phyloP scores from a whole-genome alignment of 2,113 vertebrate species.

The human region GRCh38 chr6:156335001-156335500 shows the following conservation, averaged over 20 bases:
- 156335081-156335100: constrained; percentile 59
- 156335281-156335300: background rate
- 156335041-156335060: constrained; percentile 52
- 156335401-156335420: background rate
- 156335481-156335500: background rate
- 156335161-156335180: constrained; percentile 24
- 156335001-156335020: constrained; percentile 64
- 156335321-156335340: constrained; percentile 1
- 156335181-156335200: background rate
- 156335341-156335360: background rate
- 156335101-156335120: constrained; percentile 67
- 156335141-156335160: constrained; percentile 58
- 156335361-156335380: background rate
- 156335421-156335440: background rate
- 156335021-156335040: constrained; percentile 56
- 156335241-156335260: background rate
- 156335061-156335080: constrained; percentile 59
- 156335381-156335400: background rate
- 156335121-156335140: constrained; percentile 40
- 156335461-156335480: background rate
- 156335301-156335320: background rate
- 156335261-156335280: background rate
- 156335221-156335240: background rate
- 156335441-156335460: background rate
- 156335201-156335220: background rate